Evolutionary conservation across 2,113 vertebrate species (phyloP).

Genomic region (Sigmodon hispidus): DNA sequence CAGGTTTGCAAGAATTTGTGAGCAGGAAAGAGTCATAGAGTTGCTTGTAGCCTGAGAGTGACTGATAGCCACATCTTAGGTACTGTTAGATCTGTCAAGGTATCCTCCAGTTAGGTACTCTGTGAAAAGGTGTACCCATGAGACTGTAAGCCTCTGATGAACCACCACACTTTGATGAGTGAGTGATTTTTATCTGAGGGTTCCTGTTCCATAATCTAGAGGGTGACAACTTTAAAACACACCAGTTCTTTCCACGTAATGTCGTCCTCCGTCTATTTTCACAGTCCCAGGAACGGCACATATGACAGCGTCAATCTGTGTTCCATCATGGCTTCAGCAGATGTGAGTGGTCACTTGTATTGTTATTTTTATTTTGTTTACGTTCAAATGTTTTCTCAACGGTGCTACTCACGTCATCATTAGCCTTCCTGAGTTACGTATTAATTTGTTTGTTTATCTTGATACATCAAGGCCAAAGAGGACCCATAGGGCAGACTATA

Average conservation of each 20-base stretch:
- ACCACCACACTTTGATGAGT: neutral
- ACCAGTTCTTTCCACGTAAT: neutral
- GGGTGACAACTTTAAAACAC: neutral
- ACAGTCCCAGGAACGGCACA: neutral
- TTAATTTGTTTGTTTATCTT: neutral
- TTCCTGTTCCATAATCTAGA: neutral
- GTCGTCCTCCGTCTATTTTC: neutral
- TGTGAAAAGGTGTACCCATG: neutral
- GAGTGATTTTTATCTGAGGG: neutral
- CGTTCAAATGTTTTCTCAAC: neutral
- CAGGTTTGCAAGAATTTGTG: conserved; percentile 77
- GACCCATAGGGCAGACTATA: conserved; percentile 45
- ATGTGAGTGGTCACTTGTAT: neutral
- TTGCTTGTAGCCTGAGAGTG: conserved; percentile 43
- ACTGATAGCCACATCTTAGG: neutral
- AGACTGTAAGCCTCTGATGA: neutral
- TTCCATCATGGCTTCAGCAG: neutral
- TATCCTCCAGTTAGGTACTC: neutral
- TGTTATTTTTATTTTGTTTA: neutral
- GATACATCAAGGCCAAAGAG: conserved; percentile 21
- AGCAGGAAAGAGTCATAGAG: conserved; percentile 69
- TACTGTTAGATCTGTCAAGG: neutral
- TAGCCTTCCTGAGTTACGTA: neutral
- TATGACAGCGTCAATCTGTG: neutral
- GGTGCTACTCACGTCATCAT: neutral